These are phyloP conservation scores for Willisornis vidua DNA, from an alignment of 2,113 vertebrate species.

Conservation along the genomic window DNA sequence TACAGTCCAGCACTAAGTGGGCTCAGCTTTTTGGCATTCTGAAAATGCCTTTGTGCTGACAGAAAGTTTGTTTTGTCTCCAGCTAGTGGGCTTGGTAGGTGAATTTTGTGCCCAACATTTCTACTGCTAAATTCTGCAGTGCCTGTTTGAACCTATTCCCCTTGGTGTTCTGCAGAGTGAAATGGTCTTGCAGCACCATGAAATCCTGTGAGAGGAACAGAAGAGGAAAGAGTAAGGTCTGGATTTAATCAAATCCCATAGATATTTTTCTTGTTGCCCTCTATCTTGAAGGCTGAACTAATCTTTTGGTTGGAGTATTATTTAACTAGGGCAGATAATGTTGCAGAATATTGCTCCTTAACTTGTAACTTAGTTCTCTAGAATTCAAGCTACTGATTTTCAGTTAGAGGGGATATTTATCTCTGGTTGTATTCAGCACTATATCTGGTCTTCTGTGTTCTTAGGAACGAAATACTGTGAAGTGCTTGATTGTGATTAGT, in stretches of 20 bases:
- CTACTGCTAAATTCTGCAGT: neutral
- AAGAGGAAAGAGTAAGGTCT: neutral
- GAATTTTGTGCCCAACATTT: neutral
- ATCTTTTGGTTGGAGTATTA: neutral
- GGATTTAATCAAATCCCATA: neutral
- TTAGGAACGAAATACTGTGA: neutral
- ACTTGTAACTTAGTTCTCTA: neutral
- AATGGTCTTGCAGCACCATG: neutral
- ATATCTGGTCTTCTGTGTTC: neutral
- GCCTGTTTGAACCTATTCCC: neutral
- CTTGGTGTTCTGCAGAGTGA: neutral
- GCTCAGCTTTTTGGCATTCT: neutral
- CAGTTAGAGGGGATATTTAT: neutral
- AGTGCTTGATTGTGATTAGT: neutral
- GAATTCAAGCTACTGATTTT: neutral
- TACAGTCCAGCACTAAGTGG: neutral
- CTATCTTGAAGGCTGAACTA: neutral
- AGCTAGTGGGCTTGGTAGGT: neutral
- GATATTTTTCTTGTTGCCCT: neutral
- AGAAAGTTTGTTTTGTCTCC: neutral
- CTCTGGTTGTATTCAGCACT: neutral
- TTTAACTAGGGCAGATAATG: neutral
- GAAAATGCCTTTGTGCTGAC: neutral
- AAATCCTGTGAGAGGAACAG: neutral
- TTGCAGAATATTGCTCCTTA: neutral